These are phyloP conservation scores for Stegophylla sp. DNA, from an alignment of 2,888 invertebrate species.

Conservation along the genomic window DNA sequence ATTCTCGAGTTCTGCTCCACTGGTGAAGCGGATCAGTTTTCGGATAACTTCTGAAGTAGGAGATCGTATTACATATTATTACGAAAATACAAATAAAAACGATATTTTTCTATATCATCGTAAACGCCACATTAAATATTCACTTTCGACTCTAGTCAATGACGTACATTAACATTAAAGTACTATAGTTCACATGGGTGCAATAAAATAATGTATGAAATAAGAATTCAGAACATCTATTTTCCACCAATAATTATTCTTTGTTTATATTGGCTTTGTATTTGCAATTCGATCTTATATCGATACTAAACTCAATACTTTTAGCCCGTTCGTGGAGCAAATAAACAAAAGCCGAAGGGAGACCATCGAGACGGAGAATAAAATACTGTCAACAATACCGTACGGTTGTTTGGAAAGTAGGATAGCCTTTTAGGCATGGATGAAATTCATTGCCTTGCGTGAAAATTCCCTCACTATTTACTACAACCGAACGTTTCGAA, in stretches of 20 bases:
- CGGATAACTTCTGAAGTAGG: no score
- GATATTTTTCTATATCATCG: no score
- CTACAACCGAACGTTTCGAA: background rate
- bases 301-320: background rate
- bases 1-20: no score
- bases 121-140: no score
- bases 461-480: background rate
- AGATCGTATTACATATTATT: no score
- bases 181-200: no score
- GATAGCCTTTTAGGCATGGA: background rate
- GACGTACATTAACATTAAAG: no score
- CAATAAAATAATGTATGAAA: background rate
- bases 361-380: background rate
- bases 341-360: conserved; percentile 6
- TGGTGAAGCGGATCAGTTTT: no score
- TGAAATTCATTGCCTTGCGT: background rate
- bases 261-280: conserved; percentile 2
- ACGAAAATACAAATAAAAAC: no score
- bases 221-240: background rate
- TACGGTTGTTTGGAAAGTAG: background rate
- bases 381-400: conserved; percentile 21
- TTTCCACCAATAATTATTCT: background rate
- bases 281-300: conserved; percentile 1
- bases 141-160: no score
- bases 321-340: conserved; percentile 7